Evolutionary conservation across 2,888 invertebrate species (phyloP).

Genomic region (Lithophane ornitopus): DNA sequence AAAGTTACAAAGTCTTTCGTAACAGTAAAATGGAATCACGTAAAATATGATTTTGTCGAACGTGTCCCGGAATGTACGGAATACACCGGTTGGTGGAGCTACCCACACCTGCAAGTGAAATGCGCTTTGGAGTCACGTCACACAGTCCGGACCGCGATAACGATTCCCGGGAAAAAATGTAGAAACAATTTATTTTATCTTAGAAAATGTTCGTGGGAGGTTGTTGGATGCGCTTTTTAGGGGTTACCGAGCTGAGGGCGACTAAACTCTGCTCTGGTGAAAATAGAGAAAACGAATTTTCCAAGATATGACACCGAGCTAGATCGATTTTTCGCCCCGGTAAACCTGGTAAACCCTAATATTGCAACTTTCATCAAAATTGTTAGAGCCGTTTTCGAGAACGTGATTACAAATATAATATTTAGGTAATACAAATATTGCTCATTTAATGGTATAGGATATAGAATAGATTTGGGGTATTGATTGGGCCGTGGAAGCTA

Average conservation of each 20-base stretch:
- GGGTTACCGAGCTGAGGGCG: no score
- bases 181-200: constrained; percentile 58
- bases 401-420: no score
- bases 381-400: no score
- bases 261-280: no score
- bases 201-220: constrained; percentile 24
- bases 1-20: constrained; percentile 61
- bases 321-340: no score
- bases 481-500: neutral
- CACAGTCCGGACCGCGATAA: constrained; percentile 66
- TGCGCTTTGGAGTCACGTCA: constrained; percentile 72
- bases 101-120: constrained; percentile 75
- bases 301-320: no score
- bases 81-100: constrained; percentile 66
- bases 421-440: no score
- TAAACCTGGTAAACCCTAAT: no score
- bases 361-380: no score
- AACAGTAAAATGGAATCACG: constrained; percentile 84
- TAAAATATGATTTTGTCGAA: constrained; percentile 88
- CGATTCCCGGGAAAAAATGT: constrained; percentile 58
- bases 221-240: neutral
- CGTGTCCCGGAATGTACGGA: constrained; percentile 75
- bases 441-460: no score
- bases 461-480: neutral
- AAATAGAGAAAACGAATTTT: no score